phyloP scores from a whole-genome alignment of 2,888 invertebrate species.

The Xestobium rufovillosum region DNA sequence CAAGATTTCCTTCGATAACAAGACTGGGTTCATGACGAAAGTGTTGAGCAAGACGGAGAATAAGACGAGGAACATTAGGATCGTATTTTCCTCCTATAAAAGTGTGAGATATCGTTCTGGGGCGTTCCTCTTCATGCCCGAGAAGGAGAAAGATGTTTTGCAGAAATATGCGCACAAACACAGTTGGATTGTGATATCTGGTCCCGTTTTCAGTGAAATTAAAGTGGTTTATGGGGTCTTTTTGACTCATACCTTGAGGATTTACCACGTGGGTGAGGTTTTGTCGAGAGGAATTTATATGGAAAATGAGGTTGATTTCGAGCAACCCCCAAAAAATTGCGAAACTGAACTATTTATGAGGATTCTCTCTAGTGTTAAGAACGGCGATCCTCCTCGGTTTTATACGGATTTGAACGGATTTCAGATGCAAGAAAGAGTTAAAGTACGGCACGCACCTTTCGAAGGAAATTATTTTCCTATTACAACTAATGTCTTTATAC shows the following conservation, averaged over 20 bases:
- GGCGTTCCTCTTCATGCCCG: constrained; percentile 90
- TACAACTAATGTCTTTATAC: constrained; percentile 82
- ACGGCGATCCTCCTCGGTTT: constrained; percentile 73
- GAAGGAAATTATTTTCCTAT: constrained; percentile 97
- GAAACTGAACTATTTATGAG: constrained; percentile 92
- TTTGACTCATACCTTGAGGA: constrained; percentile 68
- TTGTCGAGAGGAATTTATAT: constrained; percentile 69
- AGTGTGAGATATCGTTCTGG: constrained; percentile 92
- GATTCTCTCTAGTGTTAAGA: constrained; percentile 77
- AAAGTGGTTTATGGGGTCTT: constrained; percentile 75
- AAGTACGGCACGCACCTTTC: constrained; percentile 71
- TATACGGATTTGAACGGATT: constrained; percentile 92
- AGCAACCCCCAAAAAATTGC: constrained; percentile 76
- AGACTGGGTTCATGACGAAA: constrained; percentile 73
- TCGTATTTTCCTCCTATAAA: constrained; percentile 81
- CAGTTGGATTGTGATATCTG: constrained; percentile 73
- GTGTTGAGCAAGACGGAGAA: constrained; percentile 71
- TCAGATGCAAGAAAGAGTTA: constrained; percentile 76
- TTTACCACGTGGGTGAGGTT: constrained; percentile 66
- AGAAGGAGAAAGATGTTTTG: constrained; percentile 73
- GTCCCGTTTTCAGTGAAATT: constrained; percentile 76
- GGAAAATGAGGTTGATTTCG: constrained; percentile 77
- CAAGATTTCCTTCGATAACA: constrained; percentile 72
- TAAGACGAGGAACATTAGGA: constrained; percentile 65
- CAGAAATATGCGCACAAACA: constrained; percentile 62